Conservation (phyloP, 2,797 vertebrate species). For the Pangasius larnaudii region DNA sequence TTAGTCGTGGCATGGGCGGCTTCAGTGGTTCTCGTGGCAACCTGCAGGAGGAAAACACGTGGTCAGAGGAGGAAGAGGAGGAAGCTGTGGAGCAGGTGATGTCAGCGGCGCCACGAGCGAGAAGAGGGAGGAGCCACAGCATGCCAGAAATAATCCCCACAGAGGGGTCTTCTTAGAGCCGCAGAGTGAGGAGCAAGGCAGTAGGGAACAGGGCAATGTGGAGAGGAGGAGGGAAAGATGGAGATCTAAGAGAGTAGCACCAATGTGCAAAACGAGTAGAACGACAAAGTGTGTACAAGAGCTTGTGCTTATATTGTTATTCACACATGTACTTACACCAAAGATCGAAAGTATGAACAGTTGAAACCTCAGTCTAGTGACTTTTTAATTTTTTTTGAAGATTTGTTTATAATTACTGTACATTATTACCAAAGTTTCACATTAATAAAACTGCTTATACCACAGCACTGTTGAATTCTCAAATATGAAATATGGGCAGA, state of each 20-base stretch:
- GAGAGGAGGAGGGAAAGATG: constrained; percentile 29
- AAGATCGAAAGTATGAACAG: constrained; percentile 30
- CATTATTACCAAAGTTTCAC: constrained; percentile 13
- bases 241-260: background rate
- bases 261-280: background rate
- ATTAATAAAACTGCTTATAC: constrained; percentile 27
- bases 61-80: constrained; percentile 76
- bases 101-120: constrained; percentile 57
- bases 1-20: constrained; percentile 63
- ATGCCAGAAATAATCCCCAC: constrained; percentile 80
- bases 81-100: constrained; percentile 64
- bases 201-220: too few relatives aligned
- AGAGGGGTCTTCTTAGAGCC: constrained; percentile 71
- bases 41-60: constrained; percentile 75
- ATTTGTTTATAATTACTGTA: constrained; percentile 17
- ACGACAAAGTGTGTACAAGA: background rate
- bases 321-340: constrained; percentile 38
- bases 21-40: constrained; percentile 72
- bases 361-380: constrained; percentile 29
- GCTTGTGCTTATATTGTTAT: constrained; percentile 28
- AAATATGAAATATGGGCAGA: background rate
- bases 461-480: background rate
- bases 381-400: constrained; percentile 1
- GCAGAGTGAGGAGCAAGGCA: constrained; percentile 48
- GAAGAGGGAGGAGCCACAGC: constrained; percentile 78